Evolutionary conservation across 2,888 invertebrate genomes (phyloP).

Genomic region (Malthinus seriepunctatus): DNA sequence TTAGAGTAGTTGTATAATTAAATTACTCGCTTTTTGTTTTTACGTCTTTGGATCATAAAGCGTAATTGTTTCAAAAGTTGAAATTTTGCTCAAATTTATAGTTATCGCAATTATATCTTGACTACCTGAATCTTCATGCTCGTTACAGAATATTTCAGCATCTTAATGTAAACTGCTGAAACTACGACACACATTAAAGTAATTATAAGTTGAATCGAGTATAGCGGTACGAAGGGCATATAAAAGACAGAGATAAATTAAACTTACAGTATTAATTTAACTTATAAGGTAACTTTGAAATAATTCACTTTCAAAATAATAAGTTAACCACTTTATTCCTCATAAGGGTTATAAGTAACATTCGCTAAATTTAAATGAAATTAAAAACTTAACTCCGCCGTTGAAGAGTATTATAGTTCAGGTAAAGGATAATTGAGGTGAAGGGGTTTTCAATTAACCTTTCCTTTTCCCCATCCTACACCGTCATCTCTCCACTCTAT

Average conservation of each 20-base stretch:
- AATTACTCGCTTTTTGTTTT: neutral
- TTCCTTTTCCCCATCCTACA: slow-evolving; percentile 34
- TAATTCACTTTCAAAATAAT: slow-evolving; percentile 21
- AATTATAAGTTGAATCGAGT: slow-evolving; percentile 30
- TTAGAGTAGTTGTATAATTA: neutral
- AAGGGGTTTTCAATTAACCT: slow-evolving; percentile 54
- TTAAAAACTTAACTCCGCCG: too few relatives aligned
- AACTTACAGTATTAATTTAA: slow-evolving; percentile 28
- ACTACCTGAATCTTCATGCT: slow-evolving; percentile 4
- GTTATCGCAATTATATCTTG: neutral
- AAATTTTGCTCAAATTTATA: too few relatives aligned
- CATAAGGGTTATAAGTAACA: slow-evolving; percentile 15
- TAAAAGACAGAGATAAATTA: slow-evolving; percentile 28
- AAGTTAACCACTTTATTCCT: neutral
- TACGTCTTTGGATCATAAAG: too few relatives aligned
- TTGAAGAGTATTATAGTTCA: slow-evolving; percentile 43
- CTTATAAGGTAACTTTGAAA: slow-evolving; percentile 30
- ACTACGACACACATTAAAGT: slow-evolving; percentile 29
- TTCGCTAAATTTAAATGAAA: slow-evolving; percentile 7
- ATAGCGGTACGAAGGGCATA: slow-evolving; percentile 20
- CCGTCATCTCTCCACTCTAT: slow-evolving; percentile 31
- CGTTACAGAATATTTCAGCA: slow-evolving; percentile 24
- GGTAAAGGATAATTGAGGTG: slow-evolving; percentile 52
- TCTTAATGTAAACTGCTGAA: slow-evolving; percentile 25
- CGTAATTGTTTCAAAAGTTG: too few relatives aligned